A percentile compares a stretch with the other conserved stretches of the same genome.
Conservation (phyloP, 1,140 invertebrate species). For the Drosophila kanapiae region DNA sequence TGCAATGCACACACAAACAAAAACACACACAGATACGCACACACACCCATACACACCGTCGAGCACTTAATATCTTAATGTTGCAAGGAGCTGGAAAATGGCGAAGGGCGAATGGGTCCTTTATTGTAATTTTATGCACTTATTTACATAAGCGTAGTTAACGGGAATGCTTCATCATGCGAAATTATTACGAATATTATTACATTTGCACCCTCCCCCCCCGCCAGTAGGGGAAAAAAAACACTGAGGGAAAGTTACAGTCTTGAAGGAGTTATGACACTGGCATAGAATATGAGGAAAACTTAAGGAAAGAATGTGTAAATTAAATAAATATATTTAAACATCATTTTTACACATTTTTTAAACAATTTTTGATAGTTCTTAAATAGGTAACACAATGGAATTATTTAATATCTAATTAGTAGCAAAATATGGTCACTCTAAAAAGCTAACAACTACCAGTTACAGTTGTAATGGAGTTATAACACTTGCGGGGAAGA, state of each 20-base stretch:
- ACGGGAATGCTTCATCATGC: constrained; percentile 74
- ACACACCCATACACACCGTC: neutral
- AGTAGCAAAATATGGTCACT: too few species aligned
- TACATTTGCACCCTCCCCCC: constrained; percentile 44
- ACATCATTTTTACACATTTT: neutral
- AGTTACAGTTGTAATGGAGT: neutral
- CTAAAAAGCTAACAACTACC: too few species aligned
- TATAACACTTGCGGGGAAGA: neutral
- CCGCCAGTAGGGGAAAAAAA: constrained; percentile 1
- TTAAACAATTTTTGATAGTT: too few species aligned
- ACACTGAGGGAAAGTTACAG: constrained; percentile 7
- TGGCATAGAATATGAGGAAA: neutral
- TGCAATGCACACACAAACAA: constrained; percentile 1
- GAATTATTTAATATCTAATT: too few species aligned
- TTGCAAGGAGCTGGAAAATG: constrained; percentile 29
- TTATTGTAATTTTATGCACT: constrained; percentile 80
- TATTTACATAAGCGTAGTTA: constrained; percentile 80
- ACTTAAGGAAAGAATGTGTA: neutral
- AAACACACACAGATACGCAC: constrained; percentile 1
- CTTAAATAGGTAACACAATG: too few species aligned
- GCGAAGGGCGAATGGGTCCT: constrained; percentile 19
- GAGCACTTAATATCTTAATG: constrained; percentile 74
- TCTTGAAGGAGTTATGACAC: neutral
- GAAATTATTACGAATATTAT: constrained; percentile 78
- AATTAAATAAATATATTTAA: too few species aligned